Evolutionary conservation across 2,113 vertebrate genomes (phyloP), one percentile per base, ranked within the genome.

Genomic region (Orcinus orca): DNA sequence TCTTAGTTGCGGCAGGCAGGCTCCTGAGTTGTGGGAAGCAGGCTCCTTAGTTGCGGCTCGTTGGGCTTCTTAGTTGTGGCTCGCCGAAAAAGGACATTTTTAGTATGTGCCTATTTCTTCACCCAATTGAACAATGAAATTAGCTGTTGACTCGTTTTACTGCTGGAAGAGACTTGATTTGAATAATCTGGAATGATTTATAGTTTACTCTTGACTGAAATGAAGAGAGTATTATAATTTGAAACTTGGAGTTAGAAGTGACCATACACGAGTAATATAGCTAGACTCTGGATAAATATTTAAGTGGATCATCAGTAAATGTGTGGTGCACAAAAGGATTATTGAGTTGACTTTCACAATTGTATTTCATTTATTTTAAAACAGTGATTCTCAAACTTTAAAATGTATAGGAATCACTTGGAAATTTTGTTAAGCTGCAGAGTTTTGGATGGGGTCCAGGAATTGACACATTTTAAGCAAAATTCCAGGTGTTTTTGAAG

Each of bases 81-180:
- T 53, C 0, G 15, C 50, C 1, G 15, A 60, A 87, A 87, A 86
- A 85, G 29, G 31, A 21, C 55, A 55, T n/a, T 87, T 81, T 85
- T 90, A 70, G 38, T 79, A 63, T 73, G 2, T 83, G 33, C 31
- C 50, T 47, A 6, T 63, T 94, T 90, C 65, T 81, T 87, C 29
- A 68, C 15, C 21, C 38, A 73, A 0, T 41, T 31, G 8, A 63
- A 15, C 33, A 87, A 31, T 41, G 38, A 91, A 74, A 81, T 89
- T 94, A 87, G 25, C 25, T 81, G 11, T 50, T 86, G 20, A 53
- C 70, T 70, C 63, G 36, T 91, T 94, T 96, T 74, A 76, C 36
- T 95, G 33, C 21, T 88, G 20, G 11, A 68, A 90, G 18, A 86
- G 38, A 53, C n/a, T 95, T 94, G 68, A 83, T 96, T 92, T 92